Base-by-base conservation (phyloP, 1,140 invertebrate genomes). In the Aphelinus certus region DNA sequence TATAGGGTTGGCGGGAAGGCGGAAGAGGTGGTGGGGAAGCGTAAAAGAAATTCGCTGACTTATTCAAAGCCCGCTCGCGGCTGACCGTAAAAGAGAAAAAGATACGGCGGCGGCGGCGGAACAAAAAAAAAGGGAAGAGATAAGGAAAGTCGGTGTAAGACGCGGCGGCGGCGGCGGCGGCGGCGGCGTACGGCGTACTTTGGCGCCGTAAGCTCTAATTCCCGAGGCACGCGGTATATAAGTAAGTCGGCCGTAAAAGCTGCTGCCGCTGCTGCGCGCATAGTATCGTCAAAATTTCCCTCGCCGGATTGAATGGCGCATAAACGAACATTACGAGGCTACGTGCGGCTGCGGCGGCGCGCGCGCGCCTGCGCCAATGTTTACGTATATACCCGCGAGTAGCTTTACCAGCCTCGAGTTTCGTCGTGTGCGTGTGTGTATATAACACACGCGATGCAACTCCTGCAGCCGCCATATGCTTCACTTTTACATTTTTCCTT, bases 111-210 rank as follows among this genome's bases (percentile, higher is more conserved):
- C 60, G 26, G 71, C 70, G 69, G 71, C 73, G 55, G 66, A 79
- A 76, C 48, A 48, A 56, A 71, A 55, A 63, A 69, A 56, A 9
- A 42, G 42, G 45, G n/a, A 26, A 49, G 58, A 70, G 57, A 61
- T 58, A 48, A 48, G 56, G n/a, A 70, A 61, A 61, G 68, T 61
- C 68, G 76, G 75, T 78, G 77, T 77, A 80, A 77, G 77, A 75
- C 71, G 71, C 57, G 75, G 26, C 26, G 26, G 26, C 26, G 26
- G 26, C 26, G 26, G 71, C 57, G 75, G 26, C 26, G 26, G 26
- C 26, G 26, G 26, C 26, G 26, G 76, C 49, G 63, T 71, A 71
- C 55, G 46, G 69, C 49, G 60, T 63, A 71, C 69, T 71, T 71
- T 71, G 46, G 69, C 69, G 69, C 49, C 49, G 55, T 71, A 71